Conservation (phyloP, 2,113 vertebrate genomes). For the Caloenas nicobarica region DNA sequence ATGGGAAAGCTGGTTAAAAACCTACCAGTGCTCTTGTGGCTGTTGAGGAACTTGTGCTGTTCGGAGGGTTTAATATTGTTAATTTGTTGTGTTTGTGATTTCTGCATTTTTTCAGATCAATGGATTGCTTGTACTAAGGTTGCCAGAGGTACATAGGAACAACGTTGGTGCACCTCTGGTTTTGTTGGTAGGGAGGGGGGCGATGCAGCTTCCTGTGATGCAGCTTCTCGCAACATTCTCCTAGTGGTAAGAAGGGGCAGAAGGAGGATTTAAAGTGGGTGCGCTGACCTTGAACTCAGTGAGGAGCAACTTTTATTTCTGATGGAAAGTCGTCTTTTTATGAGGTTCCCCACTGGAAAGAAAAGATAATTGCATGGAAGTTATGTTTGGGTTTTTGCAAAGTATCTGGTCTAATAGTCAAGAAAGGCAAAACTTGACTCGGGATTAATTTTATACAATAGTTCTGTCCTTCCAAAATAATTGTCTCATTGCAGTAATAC, state of each 20-base stretch:
- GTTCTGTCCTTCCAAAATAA: background rate
- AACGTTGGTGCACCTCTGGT: background rate
- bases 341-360: background rate
- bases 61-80: background rate
- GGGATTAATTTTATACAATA: background rate
- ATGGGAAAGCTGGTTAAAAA: background rate
- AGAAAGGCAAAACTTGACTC: background rate
- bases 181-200: background rate
- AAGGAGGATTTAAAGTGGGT: background rate
- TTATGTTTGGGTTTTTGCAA: background rate
- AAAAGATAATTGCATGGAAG: background rate
- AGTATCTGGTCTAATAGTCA: background rate
- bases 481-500: background rate
- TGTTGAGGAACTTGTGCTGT: background rate
- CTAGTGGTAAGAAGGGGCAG: background rate
- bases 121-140: background rate
- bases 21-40: fast-evolving
- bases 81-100: background rate
- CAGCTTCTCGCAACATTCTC: fast-evolving
- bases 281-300: background rate
- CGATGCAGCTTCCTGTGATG: background rate
- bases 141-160: background rate
- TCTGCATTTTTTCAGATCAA: background rate
- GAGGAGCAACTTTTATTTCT: background rate
- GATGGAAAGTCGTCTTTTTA: background rate